Conservation (phyloP, 2,113 vertebrate species). For the Erpornis zantholeuca region DNA sequence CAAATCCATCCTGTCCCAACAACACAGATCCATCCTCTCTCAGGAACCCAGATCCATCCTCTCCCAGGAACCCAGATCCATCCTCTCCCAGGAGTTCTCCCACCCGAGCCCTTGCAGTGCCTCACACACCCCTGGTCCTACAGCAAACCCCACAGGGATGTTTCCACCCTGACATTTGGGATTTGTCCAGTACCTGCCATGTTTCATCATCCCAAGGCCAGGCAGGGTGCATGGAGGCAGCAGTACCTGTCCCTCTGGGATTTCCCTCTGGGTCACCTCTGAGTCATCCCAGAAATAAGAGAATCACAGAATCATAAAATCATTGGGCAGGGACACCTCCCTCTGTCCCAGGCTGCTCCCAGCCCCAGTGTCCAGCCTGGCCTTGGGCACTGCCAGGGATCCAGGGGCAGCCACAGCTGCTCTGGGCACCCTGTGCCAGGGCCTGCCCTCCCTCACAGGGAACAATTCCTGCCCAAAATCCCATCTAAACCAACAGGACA, state of each 20-base stretch:
- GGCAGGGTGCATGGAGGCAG: neutral
- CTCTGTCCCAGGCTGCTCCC: neutral
- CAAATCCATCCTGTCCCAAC: neutral
- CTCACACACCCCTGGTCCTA: neutral
- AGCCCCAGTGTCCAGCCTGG: neutral
- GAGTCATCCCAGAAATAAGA: neutral
- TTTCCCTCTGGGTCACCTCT: neutral
- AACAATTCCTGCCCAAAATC: neutral
- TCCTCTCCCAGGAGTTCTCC: neutral
- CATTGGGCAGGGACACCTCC: neutral
- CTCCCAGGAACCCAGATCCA: neutral
- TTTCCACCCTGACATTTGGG: neutral
- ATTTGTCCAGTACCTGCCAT: neutral
- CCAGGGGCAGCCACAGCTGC: neutral
- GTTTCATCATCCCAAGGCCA: neutral
- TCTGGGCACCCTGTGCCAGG: neutral
- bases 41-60: neutral
- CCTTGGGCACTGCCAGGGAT: neutral
- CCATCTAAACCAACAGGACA: neutral
- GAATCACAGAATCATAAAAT: neutral
- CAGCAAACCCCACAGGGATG: neutral
- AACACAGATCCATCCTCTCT: neutral
- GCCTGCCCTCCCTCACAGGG: neutral
- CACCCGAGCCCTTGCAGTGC: neutral
- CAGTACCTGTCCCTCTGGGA: neutral